These are phyloP conservation scores for Sebastes vulpes DNA, from an alignment of 2,797 vertebrate species.

Conservation along the genomic window DNA sequence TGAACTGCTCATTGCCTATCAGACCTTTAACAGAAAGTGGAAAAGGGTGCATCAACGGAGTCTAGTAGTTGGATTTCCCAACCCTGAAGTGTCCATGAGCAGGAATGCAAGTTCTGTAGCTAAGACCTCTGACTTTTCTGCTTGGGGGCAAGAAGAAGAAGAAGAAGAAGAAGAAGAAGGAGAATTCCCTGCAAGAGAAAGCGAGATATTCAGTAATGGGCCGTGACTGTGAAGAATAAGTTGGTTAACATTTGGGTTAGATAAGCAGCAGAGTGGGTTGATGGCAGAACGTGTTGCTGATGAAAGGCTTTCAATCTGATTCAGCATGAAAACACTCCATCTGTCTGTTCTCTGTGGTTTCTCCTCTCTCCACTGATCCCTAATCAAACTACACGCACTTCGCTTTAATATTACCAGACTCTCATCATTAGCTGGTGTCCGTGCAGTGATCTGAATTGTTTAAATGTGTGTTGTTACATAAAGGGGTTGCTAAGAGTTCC, in stretches of 20 bases:
- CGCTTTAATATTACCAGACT: background rate
- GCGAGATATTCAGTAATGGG: slow-evolving; percentile 13
- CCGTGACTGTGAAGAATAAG: slow-evolving; percentile 31
- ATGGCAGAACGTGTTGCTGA: slow-evolving; percentile 50
- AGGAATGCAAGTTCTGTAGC: background rate
- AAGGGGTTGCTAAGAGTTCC: background rate
- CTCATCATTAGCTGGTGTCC: background rate
- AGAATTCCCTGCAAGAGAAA: background rate
- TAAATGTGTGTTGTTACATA: background rate
- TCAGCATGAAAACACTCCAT: slow-evolving; percentile 69
- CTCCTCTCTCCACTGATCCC: slow-evolving; percentile 3
- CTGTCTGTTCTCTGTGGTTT: slow-evolving; percentile 45
- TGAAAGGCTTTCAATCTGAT: slow-evolving; percentile 60
- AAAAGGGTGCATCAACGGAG: too few relatives aligned
- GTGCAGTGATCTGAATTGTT: background rate
- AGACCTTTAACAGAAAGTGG: too few relatives aligned
- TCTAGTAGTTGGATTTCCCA: background rate
- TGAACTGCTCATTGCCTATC: background rate
- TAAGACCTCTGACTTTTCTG: background rate
- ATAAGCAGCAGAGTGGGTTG: slow-evolving; percentile 65
- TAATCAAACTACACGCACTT: slow-evolving; percentile 24
- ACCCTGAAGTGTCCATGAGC: background rate
- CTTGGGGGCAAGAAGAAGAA: background rate
- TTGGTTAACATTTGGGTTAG: slow-evolving; percentile 55
- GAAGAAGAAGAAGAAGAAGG: background rate